Evolutionary conservation across 2,113 vertebrate species (phyloP), one percentile per base, ranked within the genome.

Genomic region (Mesitornis unicolor): DNA sequence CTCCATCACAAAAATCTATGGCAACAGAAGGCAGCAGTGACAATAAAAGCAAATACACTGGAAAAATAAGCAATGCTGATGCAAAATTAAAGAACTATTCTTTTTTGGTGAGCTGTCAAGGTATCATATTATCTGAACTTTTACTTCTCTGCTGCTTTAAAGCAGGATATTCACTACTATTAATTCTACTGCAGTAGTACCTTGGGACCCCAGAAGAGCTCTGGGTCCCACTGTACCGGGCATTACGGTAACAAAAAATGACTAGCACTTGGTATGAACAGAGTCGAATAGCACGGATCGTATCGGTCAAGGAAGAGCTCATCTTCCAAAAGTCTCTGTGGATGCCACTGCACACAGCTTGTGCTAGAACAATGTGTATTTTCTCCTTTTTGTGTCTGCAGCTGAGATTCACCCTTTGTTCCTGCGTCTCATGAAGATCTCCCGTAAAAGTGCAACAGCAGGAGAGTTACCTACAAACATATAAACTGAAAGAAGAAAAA

Each of bases 401-500:
- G 97, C 95, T 80, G 98, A 97, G 93, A 98, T 98, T 97, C 97
- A 97, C 97, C 96, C 96, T 97, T 95, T 97, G 83, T 98, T 97
- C 97, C 97, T 98, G 98, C 98, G 87, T 97, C 97, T 97, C 95
- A 98, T 97, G 98, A 94, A 98, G 98, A 96, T 97, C 97, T 97
- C 92, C 96, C 97, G 82, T 95, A 94, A 93, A 98, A 98, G 96
- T 48, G 96, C 97, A 98, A 98, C 97, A 97, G 97, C 96, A 98
- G 98, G 95, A 95, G 83, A 97, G 97, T 98, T 95, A 98, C 98
- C 98, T 98, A 98, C 84, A 98, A 98, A 98, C 97, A 98, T 98
- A 98, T 94, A 98, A 98, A 98, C 98, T 98, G 98, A 98, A 98
- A 98, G 97, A 98, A 98, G 97, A 98, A 97, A 98, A 96, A 98